These are phyloP conservation scores for Drosophila pectinifera DNA, from an alignment of 1,140 invertebrate species.

Conservation along the genomic window DNA sequence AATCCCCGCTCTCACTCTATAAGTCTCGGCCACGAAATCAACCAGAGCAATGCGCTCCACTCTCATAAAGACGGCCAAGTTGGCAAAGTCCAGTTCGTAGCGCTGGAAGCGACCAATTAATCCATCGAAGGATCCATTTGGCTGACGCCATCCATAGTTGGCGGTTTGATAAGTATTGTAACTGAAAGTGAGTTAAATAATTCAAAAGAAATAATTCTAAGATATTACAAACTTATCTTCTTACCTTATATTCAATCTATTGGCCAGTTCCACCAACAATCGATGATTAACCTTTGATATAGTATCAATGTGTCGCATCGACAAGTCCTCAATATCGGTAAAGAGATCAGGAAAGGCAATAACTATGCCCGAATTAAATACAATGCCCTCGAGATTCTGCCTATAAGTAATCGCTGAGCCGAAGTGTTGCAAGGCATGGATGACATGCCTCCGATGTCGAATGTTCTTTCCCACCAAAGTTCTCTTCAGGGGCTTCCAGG, in stretches of 20 bases:
- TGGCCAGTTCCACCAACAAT: constrained; percentile 84
- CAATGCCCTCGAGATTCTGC: constrained; percentile 75
- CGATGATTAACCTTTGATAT: constrained; percentile 86
- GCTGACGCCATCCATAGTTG: constrained; percentile 86
- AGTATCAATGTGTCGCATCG: constrained; percentile 85
- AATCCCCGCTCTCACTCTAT: constrained; percentile 85
- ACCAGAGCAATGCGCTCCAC: constrained; percentile 85
- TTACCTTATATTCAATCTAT: constrained; percentile 86
- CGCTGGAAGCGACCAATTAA: constrained; percentile 86
- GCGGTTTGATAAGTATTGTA: constrained; percentile 85
- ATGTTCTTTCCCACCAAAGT: constrained; percentile 43
- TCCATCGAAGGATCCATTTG: constrained; percentile 86
- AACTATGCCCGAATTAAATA: constrained; percentile 73
- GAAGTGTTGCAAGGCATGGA: constrained; percentile 54
- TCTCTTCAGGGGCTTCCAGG: constrained; percentile 54
- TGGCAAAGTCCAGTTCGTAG: constrained; percentile 85
- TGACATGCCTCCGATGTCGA: constrained; percentile 36
- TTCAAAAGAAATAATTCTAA: neutral
- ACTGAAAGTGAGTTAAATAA: constrained; percentile 52
- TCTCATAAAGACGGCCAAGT: constrained; percentile 86
- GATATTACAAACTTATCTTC: neutral
- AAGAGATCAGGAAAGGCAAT: constrained; percentile 84
- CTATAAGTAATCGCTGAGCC: constrained; percentile 74
- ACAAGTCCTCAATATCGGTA: constrained; percentile 83
- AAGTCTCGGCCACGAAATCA: constrained; percentile 86